Percentiles rank a stretch among this genome's conserved stretches.
phyloP scores from a whole-genome alignment of 1,140 invertebrate species.

The Procambarus clarkii region DNA sequence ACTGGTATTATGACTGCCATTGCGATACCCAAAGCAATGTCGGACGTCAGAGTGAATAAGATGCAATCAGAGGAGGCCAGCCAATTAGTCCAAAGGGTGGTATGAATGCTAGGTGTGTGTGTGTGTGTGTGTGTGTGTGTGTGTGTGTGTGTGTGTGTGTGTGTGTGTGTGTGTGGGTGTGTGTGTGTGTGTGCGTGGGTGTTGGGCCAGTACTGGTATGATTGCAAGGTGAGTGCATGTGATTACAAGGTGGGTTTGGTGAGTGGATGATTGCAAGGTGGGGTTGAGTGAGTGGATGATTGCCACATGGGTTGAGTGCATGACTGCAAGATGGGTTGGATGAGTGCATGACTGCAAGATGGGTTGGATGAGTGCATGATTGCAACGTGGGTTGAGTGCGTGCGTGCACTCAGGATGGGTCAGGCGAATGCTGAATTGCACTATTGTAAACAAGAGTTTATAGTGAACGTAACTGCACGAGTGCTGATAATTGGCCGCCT shows the following conservation, averaged over 20 bases:
- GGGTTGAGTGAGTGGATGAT: not conserved
- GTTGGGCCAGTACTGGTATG: too few species aligned
- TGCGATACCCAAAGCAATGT: not conserved
- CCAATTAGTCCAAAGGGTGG: not conserved
- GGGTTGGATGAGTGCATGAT: not conserved
- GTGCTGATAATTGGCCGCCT: too few species aligned
- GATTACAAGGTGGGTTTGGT: too few species aligned
- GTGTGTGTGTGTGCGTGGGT: not conserved
- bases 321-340: not conserved
- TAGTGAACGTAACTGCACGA: too few species aligned
- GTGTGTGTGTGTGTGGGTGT: not conserved
- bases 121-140: constrained; percentile 23
- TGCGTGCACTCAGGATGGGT: too few species aligned
- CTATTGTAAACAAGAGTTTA: too few species aligned
- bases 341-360: not conserved
- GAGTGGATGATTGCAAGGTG: not conserved
- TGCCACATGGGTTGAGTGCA: not conserved
- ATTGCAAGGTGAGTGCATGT: too few species aligned
- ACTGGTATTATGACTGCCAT: not conserved
- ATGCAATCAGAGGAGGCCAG: not conserved
- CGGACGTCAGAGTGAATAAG: not conserved
- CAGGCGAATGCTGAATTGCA: too few species aligned
- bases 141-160: constrained; percentile 23
- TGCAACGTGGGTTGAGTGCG: too few species aligned
- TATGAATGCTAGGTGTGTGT: not conserved